Conservation (phyloP, 2,797 vertebrate species). For the Trichosurus vulpecula region DNA sequence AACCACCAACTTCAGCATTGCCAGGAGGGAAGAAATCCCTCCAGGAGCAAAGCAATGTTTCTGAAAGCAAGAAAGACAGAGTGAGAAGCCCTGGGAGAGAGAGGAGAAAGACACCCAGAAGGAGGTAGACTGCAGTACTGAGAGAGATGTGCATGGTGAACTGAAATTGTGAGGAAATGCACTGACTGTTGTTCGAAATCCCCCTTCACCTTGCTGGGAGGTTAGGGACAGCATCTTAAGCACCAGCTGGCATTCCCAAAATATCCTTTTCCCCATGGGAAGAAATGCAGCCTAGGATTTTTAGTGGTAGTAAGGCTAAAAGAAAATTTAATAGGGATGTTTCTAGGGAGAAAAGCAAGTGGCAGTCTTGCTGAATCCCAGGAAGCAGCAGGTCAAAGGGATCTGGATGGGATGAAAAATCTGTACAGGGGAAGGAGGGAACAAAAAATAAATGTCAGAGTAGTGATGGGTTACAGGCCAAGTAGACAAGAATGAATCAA, state of each 20-base stretch:
- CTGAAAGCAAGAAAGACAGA: background rate
- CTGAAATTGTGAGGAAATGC: constrained; percentile 12
- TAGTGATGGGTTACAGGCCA: background rate
- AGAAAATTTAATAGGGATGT: background rate
- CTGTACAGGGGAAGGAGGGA: background rate
- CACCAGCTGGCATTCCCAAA: constrained; percentile 24
- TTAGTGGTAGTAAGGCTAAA: background rate
- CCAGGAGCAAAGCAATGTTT: background rate
- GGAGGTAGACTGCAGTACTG: background rate
- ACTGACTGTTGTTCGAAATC: constrained; percentile 8
- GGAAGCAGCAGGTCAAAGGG: background rate
- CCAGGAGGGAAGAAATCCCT: background rate
- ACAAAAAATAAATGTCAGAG: background rate
- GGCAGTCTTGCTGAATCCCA: background rate
- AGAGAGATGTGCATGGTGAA: constrained; percentile 1
- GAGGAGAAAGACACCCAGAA: background rate
- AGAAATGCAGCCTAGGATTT: background rate
- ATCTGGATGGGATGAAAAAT: background rate
- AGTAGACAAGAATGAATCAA: constrained; percentile 10
- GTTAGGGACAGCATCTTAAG: constrained; percentile 27
- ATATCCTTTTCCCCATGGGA: constrained; percentile 18
- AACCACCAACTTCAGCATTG: background rate
- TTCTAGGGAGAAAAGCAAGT: background rate
- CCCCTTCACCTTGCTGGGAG: constrained; percentile 17
- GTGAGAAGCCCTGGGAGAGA: background rate